Evolutionary conservation across 2,888 invertebrate genomes (phyloP).

Genomic region (Tinea trinotella): DNA sequence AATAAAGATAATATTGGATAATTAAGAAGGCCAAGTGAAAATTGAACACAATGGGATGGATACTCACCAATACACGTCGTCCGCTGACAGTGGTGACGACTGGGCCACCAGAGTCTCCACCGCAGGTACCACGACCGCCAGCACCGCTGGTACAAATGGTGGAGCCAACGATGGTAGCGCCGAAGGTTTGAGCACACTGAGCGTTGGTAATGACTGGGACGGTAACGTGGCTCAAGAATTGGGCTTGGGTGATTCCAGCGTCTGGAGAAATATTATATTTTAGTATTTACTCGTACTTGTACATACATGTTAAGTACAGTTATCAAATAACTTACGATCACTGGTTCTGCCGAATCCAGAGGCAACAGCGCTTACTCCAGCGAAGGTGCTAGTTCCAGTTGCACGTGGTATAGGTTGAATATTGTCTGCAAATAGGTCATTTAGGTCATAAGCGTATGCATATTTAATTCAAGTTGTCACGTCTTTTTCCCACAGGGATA

Average conservation of each 20-base stretch:
- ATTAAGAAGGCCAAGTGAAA: no score
- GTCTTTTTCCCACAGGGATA: no score
- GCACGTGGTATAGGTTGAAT: slow-evolving; percentile 18
- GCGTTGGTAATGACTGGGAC: slow-evolving; percentile 29
- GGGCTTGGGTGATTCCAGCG: neutral
- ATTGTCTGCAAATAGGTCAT: slow-evolving; percentile 17
- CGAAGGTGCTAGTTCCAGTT: slow-evolving; percentile 16
- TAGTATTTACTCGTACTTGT: no score
- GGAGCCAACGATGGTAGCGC: slow-evolving; percentile 30
- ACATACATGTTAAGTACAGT: neutral
- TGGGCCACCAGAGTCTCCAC: slow-evolving; percentile 28
- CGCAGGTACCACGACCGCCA: slow-evolving; percentile 37
- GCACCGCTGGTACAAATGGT: slow-evolving; percentile 40
- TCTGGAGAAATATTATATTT: slow-evolving; percentile 15
- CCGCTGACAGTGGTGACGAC: slow-evolving; percentile 20
- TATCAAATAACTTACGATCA: slow-evolving; percentile 18
- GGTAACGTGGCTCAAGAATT: slow-evolving; percentile 19
- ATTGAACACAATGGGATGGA: no score
- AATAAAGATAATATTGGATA: no score
- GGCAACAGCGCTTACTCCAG: slow-evolving; percentile 16
- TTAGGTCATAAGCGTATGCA: no score
- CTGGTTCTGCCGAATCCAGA: slow-evolving; percentile 20
- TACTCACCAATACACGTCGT: slow-evolving; percentile 6
- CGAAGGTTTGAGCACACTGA: slow-evolving; percentile 34
- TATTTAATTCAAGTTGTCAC: no score